Conservation (phyloP, 2,797 vertebrate species). For the Helarctos malayanus region DNA sequence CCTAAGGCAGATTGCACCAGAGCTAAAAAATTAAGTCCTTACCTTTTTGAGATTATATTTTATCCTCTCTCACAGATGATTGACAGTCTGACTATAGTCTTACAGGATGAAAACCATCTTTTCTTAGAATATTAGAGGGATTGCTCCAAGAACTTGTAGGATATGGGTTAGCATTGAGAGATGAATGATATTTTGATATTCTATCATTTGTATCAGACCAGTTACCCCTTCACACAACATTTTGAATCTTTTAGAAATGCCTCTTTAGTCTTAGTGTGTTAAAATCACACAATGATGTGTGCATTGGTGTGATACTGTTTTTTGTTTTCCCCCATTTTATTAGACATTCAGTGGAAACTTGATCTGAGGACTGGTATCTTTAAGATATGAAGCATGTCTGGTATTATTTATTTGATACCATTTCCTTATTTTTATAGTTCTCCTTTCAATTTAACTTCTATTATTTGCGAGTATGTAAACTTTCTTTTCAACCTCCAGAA, state of each 20-base stretch:
- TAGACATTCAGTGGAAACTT: neutral
- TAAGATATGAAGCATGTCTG: neutral
- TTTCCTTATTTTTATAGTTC: neutral
- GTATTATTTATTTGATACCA: neutral
- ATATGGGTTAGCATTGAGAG: neutral
- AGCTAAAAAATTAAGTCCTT: conserved; percentile 25
- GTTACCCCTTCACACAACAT: neutral
- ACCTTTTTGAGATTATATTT: neutral
- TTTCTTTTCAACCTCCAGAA: neutral
- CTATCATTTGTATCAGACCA: neutral
- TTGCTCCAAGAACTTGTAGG: neutral
- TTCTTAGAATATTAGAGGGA: neutral
- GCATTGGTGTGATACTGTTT: neutral
- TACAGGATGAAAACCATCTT: neutral
- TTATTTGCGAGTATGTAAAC: neutral
- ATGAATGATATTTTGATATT: neutral
- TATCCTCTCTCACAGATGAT: neutral
- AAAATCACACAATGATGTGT: neutral
- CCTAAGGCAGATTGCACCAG: neutral
- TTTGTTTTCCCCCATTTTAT: neutral
- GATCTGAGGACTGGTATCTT: neutral
- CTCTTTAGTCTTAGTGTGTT: neutral
- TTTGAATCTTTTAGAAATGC: neutral
- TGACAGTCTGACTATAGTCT: neutral
- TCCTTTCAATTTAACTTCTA: neutral